Conservation (phyloP, 1,140 invertebrate genomes). For the Monochamus saltuarius region DNA sequence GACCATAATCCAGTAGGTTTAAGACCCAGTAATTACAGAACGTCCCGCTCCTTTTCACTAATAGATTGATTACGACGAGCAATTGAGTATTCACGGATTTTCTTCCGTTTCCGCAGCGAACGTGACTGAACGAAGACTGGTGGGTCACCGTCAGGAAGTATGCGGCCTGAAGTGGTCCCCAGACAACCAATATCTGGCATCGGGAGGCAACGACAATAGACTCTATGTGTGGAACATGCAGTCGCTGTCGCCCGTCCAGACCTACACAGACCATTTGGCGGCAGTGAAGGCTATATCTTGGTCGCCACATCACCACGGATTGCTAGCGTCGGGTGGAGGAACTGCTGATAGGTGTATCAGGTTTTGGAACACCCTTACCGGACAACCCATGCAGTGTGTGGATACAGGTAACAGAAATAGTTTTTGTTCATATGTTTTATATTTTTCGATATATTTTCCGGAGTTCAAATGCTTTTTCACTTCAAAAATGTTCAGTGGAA, state of each 20-base stretch:
- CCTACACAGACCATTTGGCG: slow-evolving; percentile 96
- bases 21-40: too few species aligned
- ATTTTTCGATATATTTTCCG: not conserved
- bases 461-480: too few species aligned
- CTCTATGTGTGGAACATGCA: slow-evolving; percentile 97
- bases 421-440: not conserved
- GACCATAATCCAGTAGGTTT: too few species aligned
- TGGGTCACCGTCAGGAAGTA: slow-evolving; percentile 95
- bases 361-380: slow-evolving; percentile 99
- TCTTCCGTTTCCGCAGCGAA: slow-evolving; percentile 52
- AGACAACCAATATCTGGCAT: slow-evolving; percentile 96
- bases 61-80: too few species aligned
- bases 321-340: slow-evolving; percentile 96
- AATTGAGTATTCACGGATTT: too few species aligned
- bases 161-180: slow-evolving; percentile 99
- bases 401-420: slow-evolving; percentile 73
- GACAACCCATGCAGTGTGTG: slow-evolving; percentile 97
- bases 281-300: slow-evolving; percentile 99
- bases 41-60: too few species aligned
- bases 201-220: slow-evolving; percentile 98
- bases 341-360: slow-evolving; percentile 97
- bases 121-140: slow-evolving; percentile 75
- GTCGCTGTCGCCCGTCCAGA: slow-evolving; percentile 86
- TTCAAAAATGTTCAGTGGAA: too few species aligned
- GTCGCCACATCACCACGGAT: slow-evolving; percentile 98